These are phyloP conservation scores for Holcopasites calliopsidis DNA, from an alignment of 1,140 invertebrate species.

Conservation along the genomic window DNA sequence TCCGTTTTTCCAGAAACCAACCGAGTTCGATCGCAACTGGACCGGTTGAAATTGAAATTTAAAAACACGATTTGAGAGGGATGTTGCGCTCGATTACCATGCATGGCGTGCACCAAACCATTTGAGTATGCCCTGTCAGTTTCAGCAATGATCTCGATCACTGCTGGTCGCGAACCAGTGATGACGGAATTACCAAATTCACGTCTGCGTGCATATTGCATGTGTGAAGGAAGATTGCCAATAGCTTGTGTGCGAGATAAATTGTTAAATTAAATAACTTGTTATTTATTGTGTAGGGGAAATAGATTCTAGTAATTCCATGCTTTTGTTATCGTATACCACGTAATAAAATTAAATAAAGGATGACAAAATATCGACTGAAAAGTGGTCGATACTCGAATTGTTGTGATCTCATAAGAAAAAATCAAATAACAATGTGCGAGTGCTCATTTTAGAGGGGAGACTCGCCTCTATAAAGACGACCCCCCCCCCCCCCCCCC, in stretches of 20 bases:
- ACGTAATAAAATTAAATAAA: no score
- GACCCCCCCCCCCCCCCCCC: no score
- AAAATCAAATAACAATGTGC: no score
- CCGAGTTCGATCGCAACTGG: neutral
- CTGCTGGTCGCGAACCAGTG: neutral
- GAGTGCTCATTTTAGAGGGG: no score
- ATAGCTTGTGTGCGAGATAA: neutral
- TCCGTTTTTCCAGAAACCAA: neutral
- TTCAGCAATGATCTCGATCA: neutral
- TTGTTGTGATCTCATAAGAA: no score
- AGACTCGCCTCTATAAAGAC: no score
- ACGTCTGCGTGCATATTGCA: neutral
- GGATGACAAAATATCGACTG: no score
- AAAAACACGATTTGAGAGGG: slow-evolving; percentile 13
- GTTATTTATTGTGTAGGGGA: no score
- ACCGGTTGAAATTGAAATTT: slow-evolving; percentile 7
- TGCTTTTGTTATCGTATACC: no score
- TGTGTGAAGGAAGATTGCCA: neutral
- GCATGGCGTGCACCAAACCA: neutral
- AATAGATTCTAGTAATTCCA: no score
- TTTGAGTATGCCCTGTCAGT: slow-evolving; percentile 26
- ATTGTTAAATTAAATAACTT: neutral
- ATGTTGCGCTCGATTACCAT: slow-evolving; percentile 1
- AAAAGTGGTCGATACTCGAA: no score
- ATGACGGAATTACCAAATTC: neutral